These are phyloP conservation scores for Aspidapion aeneum DNA, from an alignment of 2,888 invertebrate genomes.

Conservation along the genomic window DNA sequence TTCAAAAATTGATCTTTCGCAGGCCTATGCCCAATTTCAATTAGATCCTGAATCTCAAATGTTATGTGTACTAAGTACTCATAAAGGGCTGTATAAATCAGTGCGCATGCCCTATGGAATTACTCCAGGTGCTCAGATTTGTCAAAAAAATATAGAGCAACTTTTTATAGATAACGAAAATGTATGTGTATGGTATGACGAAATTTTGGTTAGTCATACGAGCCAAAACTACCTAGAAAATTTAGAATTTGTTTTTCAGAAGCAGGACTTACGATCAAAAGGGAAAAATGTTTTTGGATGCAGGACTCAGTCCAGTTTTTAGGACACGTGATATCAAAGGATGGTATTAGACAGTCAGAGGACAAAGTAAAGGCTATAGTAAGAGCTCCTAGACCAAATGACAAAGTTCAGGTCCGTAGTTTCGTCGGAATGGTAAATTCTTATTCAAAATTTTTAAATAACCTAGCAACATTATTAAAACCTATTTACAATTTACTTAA, in stretches of 20 bases:
- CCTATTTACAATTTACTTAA: not conserved
- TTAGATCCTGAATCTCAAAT: constrained; percentile 34
- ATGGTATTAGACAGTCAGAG: not conserved
- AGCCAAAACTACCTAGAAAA: constrained; percentile 26
- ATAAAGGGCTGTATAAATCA: constrained; percentile 34
- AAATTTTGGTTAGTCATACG: constrained; percentile 34
- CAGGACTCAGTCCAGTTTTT: constrained; percentile 36
- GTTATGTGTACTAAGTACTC: constrained; percentile 35
- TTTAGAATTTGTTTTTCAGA: constrained; percentile 30
- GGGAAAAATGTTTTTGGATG: constrained; percentile 39
- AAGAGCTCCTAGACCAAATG: constrained; percentile 17
- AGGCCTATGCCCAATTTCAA: constrained; percentile 39
- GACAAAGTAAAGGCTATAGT: constrained; percentile 23
- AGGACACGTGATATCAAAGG: constrained; percentile 31
- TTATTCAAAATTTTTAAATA: constrained; percentile 19
- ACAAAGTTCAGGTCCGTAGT: constrained; percentile 15
- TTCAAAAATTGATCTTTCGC: constrained; percentile 28
- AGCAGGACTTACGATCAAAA: constrained; percentile 32
- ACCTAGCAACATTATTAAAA: constrained; percentile 9
- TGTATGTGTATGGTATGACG: constrained; percentile 30
- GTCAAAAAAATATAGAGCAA: too few species aligned
- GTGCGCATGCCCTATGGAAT: not conserved
- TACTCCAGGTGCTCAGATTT: not conserved
- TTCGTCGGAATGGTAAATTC: constrained; percentile 21
- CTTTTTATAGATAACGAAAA: not conserved